Evolutionary conservation across 2,888 invertebrate genomes (phyloP).

Genomic region (Salpingus planirostris): DNA sequence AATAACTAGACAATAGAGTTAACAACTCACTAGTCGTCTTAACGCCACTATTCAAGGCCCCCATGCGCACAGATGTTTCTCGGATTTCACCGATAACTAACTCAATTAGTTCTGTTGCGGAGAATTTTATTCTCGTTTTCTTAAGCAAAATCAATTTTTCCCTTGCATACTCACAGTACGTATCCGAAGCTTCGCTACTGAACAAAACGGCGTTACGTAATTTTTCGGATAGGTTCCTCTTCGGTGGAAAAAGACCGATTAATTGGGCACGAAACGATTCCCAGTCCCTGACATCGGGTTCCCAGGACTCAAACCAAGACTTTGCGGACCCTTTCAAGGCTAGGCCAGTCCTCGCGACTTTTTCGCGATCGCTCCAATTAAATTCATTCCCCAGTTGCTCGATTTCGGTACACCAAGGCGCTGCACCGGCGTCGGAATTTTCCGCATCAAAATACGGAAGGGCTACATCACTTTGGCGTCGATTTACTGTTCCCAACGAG

Average conservation of each 20-base stretch:
- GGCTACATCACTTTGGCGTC: no score
- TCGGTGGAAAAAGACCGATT: conserved; percentile 1
- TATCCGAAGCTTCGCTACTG: background rate
- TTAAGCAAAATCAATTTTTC: conserved; percentile 1
- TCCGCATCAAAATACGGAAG: no score
- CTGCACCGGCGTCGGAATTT: no score
- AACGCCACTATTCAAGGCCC: background rate
- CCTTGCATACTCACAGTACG: conserved; percentile 2
- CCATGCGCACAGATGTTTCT: conserved; percentile 1
- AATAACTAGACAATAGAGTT: background rate
- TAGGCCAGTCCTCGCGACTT: no score
- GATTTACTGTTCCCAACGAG: no score
- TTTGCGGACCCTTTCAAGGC: no score
- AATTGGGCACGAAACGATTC: background rate
- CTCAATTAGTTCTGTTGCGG: conserved; percentile 1
- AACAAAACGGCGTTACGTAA: background rate
- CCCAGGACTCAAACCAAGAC: no score
- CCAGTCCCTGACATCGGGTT: no score
- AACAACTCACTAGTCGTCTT: conserved; percentile 1
- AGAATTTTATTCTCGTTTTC: background rate
- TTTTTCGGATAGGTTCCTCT: background rate
- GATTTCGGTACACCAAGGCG: no score
- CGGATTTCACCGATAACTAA: conserved; percentile 1
- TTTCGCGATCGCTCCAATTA: no score
- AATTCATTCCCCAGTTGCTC: no score